Base-by-base conservation (phyloP, 2,797 vertebrate species). In the Danio choprae region DNA sequence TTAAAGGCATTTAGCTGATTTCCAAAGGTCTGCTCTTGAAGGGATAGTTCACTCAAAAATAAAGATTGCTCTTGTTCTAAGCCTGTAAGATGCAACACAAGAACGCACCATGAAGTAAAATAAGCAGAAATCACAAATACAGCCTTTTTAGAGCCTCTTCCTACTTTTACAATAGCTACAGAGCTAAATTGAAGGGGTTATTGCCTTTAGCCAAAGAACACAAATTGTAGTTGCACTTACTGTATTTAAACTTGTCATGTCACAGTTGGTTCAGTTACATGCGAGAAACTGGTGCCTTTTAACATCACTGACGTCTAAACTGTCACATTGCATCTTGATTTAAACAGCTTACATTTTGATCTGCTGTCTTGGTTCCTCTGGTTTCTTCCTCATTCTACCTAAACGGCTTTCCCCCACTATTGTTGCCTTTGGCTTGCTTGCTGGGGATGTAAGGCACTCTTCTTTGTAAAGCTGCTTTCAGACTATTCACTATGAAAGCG, bases 271-370 rank as follows among this genome's bases (percentile, higher is more conserved):
- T 22, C 11, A 11, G 38, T 64, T 36, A n/a, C n/a, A 20, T 8
- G n/a, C n/a, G 11, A 64, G 40, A 40, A 43, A 43, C 10, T 62
- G 43, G 10, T 15, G 38, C 6, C 1, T 1, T 69, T 51, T n/a
- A 69, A 69, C 10, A 53, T 55, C 6, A 41, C 20, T 56, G 38
- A 71, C 11, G 0, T 38, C 9, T 10, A 6, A 55, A 5, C 38
- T 56, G n/a, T 6, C 36, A 13, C 68, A 41, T 12, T 53, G 43
- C 15, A 44, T 16, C 18, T 48, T 50, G 46, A 18, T 12, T 69
- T 53, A 69, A 69, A 67, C 20, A 9, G 68, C 13, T 72, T 72
- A 44, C 7, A 56, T 72, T 72, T 72, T 20, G 7, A 43, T 71
- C 18, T 72, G 69, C 38, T 56, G 51, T 56, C 7, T 22, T 72